Conservation (phyloP, 2,797 vertebrate species). For the Halcyon badia region DNA sequence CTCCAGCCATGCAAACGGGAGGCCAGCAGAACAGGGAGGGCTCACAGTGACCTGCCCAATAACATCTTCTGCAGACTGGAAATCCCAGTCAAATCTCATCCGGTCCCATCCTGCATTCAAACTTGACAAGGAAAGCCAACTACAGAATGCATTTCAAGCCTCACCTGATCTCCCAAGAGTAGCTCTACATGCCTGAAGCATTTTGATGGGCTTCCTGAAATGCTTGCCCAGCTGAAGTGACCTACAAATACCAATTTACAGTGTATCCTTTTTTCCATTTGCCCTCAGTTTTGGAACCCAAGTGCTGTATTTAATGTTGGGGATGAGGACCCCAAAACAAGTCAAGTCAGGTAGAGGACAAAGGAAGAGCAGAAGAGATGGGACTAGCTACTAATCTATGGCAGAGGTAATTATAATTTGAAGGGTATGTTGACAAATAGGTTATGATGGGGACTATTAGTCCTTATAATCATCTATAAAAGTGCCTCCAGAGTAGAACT, state of each 20-base stretch:
- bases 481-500: neutral
- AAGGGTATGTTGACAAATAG: neutral
- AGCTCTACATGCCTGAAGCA: neutral
- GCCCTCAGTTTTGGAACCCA: neutral
- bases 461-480: slow-evolving; percentile 8
- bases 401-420: neutral
- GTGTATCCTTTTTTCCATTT: neutral
- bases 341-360: neutral
- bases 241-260: neutral
- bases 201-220: slow-evolving; percentile 18
- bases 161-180: slow-evolving; percentile 10
- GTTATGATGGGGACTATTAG: neutral
- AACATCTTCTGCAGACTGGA: slow-evolving; percentile 8
- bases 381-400: neutral
- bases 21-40: slow-evolving; percentile 7
- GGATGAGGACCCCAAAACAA: neutral
- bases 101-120: neutral
- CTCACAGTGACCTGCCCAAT: neutral
- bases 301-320: neutral
- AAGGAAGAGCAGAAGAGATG: neutral
- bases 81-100: slow-evolving; percentile 45
- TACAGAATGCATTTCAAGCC: slow-evolving; percentile 10
- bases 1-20: slow-evolving; percentile 54
- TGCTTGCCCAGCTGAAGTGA: neutral
- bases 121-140: slow-evolving; percentile 34